Base-by-base conservation (phyloP, 2,113 vertebrate genomes). In the Hippolais icterina region DNA sequence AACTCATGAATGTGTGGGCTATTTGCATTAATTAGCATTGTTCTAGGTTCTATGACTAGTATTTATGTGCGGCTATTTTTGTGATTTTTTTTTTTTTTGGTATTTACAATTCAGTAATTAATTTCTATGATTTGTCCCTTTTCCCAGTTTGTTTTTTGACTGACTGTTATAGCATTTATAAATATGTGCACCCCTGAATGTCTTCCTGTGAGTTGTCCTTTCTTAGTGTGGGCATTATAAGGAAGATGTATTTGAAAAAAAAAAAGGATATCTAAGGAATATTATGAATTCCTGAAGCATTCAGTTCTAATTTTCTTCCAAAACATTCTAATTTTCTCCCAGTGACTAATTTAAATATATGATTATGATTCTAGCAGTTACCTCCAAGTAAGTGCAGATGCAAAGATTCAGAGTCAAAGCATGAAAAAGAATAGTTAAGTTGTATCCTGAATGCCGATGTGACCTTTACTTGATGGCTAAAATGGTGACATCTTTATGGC, bases 401-500 rank as follows among this genome's bases (percentile, higher is more conserved):
- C 66, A 91, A 90, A 81, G 68, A 96, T 94, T 96, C 78, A 78
- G 83, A 96, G 95, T 96, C 93, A 83, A 88, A 86, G 92, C 96
- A 96, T 96, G 96, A 91, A 96, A 70, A 96, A 95, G 85, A 61
- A 85, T 88, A 93, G 79, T 87, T 89, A 95, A 91, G 54, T 76
- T 96, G 70, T 87, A 91, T 95, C 90, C 59, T 91, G 87, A 91
- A 95, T 93, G 82, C 75, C 39, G 7, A 80, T 91, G 59, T 96
- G 89, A 95, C 94, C 91, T 96, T 96, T 97, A 53, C 87, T 76
- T 96, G 90, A 91, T 89, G 90, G 84, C 59, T 94, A 35, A 93
- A 96, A 96, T 93, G 59, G 95, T 96, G 93, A 93, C 82, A 94
- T 96, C 82, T 93, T 96, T 41, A 96, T 95, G 95, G 66, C 89